phyloP scores from a whole-genome alignment of 2,797 vertebrate species.

The Melanogrammus aeglefinus region DNA sequence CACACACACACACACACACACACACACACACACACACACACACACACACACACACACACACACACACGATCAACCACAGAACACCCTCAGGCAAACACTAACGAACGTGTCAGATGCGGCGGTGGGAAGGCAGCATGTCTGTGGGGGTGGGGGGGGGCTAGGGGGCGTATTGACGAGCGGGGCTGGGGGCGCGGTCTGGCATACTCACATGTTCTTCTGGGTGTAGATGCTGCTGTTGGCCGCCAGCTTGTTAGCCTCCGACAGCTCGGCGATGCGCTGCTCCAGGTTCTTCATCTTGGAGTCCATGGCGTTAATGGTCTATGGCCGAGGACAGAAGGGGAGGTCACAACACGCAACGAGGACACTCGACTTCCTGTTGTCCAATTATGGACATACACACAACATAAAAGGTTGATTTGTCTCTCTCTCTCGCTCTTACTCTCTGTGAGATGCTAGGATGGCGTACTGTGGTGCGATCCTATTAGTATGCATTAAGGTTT shows the following conservation, averaged over 20 bases:
- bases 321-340: constrained; percentile 20
- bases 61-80: constrained; percentile 12
- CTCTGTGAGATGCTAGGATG: constrained; percentile 27
- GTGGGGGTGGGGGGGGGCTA: constrained; percentile 22
- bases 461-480: constrained; percentile 47
- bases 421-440: not conserved
- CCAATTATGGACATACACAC: not conserved
- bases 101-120: constrained; percentile 39
- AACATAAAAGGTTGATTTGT: not conserved
- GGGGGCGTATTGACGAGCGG: constrained; percentile 33
- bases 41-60: constrained; percentile 11
- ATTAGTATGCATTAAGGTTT: constrained; percentile 54
- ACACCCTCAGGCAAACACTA: constrained; percentile 22
- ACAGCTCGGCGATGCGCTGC: constrained; percentile 94
- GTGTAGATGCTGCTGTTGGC: constrained; percentile 99
- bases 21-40: constrained; percentile 9
- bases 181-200: constrained; percentile 34
- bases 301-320: constrained; percentile 99
- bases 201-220: constrained; percentile 97
- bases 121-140: constrained; percentile 17
- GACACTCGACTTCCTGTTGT: not conserved
- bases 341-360: constrained; percentile 23
- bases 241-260: constrained; percentile 97
- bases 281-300: constrained; percentile 98
- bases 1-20: constrained; percentile 10